Percentiles rank a stretch among this genome's conserved stretches.
Evolutionary conservation across 2,888 invertebrate genomes (phyloP).

Genomic region (Caenorhabditis uteleia): DNA sequence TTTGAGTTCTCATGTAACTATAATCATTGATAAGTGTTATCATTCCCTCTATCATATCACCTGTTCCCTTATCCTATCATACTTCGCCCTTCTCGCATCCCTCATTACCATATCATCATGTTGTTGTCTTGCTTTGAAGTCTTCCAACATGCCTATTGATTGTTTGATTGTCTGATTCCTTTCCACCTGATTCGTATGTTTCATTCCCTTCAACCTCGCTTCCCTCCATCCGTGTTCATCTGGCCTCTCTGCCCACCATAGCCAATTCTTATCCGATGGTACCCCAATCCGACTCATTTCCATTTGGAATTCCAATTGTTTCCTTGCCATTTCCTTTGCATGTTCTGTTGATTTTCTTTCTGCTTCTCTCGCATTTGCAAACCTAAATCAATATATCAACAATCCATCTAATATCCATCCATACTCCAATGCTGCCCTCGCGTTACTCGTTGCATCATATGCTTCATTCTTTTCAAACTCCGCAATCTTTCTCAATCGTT

Average conservation of each 20-base stretch:
- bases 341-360: constrained; percentile 34
- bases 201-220: constrained; percentile 36
- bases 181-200: constrained; percentile 49
- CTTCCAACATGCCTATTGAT: constrained; percentile 50
- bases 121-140: constrained; percentile 52
- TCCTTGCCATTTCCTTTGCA: constrained; percentile 39
- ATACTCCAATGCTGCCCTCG: constrained; percentile 46
- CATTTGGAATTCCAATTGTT: constrained; percentile 50
- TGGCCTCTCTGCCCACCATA: constrained; percentile 55
- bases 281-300: constrained; percentile 39
- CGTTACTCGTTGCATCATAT: constrained; percentile 49
- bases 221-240: constrained; percentile 59
- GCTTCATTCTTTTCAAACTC: constrained; percentile 45
- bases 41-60: too few relatives aligned
- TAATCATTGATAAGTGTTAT: too few relatives aligned
- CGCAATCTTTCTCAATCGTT: constrained; percentile 28
- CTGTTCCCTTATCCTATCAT: constrained; percentile 41
- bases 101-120: constrained; percentile 45
- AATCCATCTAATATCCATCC: not conserved
- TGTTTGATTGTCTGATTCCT: constrained; percentile 49
- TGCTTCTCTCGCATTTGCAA: constrained; percentile 40
- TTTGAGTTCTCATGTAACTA: constrained; percentile 46
- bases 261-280: constrained; percentile 37
- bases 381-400: constrained; percentile 17
- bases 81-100: constrained; percentile 35